A percentile compares a stretch with the other conserved stretches of the same genome.
These are phyloP conservation scores for Allobates femoralis DNA, from an alignment of 2,797 vertebrate genomes.

Conservation along the genomic window DNA sequence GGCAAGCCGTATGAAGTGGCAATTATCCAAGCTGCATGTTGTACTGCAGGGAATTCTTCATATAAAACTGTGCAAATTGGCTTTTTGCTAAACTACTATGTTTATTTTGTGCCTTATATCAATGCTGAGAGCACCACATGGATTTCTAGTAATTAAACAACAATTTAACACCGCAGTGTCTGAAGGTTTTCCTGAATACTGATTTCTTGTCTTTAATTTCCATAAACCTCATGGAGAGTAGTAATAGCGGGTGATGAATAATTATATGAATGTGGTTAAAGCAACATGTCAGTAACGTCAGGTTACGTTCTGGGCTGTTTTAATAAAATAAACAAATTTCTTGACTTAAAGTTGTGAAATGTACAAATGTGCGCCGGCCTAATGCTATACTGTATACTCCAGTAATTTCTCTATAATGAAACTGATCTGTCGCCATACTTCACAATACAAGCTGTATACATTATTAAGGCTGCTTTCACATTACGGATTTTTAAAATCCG, in stretches of 20 bases:
- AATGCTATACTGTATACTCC: not conserved
- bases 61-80: not conserved
- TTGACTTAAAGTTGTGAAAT: not conserved
- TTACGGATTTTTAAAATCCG: too few species aligned
- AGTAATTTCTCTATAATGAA: not conserved
- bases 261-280: not conserved
- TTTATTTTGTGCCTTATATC: not conserved
- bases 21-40: slow-evolving; percentile 40
- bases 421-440: too few species aligned
- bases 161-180: slow-evolving; percentile 1
- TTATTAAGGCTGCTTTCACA: too few species aligned
- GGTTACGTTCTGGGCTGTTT: not conserved
- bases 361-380: not conserved
- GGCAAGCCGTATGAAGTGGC: slow-evolving; percentile 15
- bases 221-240: not conserved
- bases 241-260: not conserved
- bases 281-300: not conserved
- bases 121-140: not conserved
- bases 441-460: too few species aligned
- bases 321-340: not conserved
- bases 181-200: not conserved
- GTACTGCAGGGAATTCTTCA: slow-evolving; percentile 22
- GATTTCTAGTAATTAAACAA: slow-evolving; percentile 2
- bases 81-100: not conserved
- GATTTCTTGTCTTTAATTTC: slow-evolving; percentile 4